Base-by-base conservation (phyloP, 2,888 invertebrate species). In the Apamea crenata region DNA sequence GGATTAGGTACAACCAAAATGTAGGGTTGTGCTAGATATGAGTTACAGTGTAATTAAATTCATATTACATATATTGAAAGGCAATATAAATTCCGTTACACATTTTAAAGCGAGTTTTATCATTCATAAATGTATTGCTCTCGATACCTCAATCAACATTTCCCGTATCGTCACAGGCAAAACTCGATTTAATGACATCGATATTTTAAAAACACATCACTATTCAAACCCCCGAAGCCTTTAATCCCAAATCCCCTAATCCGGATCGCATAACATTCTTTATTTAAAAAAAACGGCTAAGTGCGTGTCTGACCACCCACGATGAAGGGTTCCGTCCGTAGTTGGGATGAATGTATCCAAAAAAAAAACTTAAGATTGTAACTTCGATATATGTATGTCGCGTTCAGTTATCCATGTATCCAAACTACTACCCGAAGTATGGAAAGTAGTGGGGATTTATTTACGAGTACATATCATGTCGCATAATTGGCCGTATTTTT, bases 191-290 rank as follows among this genome's bases (percentile, higher is more conserved):
- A 77, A 32, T 29, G n/a, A 44, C 32, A 68, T 29, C 32, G 47
- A 36, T 32, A 61, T 67, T 65, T 56, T 47, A 29, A 40, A 80
- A 70, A 36, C n/a, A n/a, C 10, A 36, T 29, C 36, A 59, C 29
- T 8, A 56, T 47, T 47, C 47, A 53, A 77, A 67, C 18, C 71
- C 36, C 16, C 67, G 50, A 83, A 78, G 29, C 59, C 16, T 59
- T n/a, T 79, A 40, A 61, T 79, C 50, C 70, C 21, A 67, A 71
- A 40, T 40, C 21, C 44, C 50, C 36, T 36, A 61, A 68, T 68
- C 59, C 84, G 44, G 53, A 29, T 61, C 50, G 50, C 40, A 66
- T 29, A n/a, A 68, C 16, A 72, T 79, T 71, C 47, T 56, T 81
- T 68, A 81, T 80, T 75, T 40, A 73, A 65, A 72, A 56, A 67